phyloP scores from a whole-genome alignment of 2,113 vertebrate genomes.

The Chroicocephalus ridibundus region DNA sequence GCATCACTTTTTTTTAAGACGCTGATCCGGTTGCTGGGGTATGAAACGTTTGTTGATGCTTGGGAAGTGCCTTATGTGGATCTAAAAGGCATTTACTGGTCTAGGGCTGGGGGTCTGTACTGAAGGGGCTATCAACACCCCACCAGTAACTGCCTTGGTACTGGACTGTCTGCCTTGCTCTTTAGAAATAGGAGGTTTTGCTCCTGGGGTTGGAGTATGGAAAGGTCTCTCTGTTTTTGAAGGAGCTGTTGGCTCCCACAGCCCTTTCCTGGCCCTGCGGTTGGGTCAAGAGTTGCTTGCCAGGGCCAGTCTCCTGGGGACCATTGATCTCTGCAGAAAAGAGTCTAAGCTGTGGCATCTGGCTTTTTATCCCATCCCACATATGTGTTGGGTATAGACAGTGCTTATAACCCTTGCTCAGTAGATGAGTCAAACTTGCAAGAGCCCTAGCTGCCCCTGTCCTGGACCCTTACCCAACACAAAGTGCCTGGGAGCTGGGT shows the following conservation, averaged over 20 bases:
- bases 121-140: background rate
- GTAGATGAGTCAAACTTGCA: background rate
- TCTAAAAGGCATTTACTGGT: constrained; percentile 41
- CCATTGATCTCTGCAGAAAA: background rate
- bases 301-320: background rate
- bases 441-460: background rate
- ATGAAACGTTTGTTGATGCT: background rate
- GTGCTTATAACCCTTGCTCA: background rate
- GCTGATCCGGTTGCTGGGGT: background rate
- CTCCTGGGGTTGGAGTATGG: background rate
- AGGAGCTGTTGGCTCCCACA: background rate
- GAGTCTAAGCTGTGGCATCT: background rate
- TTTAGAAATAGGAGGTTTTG: background rate
- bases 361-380: background rate
- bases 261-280: background rate
- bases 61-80: background rate
- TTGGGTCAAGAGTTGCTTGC: background rate
- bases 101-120: background rate
- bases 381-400: fast-evolving
- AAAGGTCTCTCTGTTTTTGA: background rate
- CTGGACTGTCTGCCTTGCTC: constrained; percentile 1
- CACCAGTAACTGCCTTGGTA: constrained; percentile 33
- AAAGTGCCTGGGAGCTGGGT: background rate
- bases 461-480: background rate
- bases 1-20: background rate